phyloP scores from a whole-genome alignment of 2,797 vertebrate genomes.

The Hemibagrus guttatus region DNA sequence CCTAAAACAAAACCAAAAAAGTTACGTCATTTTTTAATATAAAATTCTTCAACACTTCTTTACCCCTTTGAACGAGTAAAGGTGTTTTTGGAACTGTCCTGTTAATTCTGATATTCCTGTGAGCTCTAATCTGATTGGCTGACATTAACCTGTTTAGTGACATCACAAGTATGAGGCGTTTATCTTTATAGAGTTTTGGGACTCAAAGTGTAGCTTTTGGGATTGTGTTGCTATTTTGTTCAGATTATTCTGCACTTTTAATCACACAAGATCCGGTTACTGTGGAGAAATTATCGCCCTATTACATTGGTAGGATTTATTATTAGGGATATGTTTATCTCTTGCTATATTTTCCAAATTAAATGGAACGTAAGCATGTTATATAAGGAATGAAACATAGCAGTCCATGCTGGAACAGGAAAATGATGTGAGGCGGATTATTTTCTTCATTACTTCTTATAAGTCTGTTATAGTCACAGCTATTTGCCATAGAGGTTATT shows the following conservation, averaged over 20 bases:
- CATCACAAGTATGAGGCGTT: neutral
- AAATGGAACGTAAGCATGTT: neutral
- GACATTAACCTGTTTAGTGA: neutral
- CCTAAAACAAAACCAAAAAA: too few relatives aligned
- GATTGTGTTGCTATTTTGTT: too few relatives aligned
- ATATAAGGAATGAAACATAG: neutral
- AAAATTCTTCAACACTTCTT: too few relatives aligned
- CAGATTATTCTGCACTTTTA: neutral
- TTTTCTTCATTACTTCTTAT: neutral
- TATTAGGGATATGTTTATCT: neutral
- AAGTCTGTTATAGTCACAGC: neutral
- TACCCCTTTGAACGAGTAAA: too few relatives aligned
- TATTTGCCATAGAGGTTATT: neutral
- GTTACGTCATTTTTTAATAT: too few relatives aligned
- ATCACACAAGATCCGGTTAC: neutral
- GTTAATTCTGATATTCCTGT: too few relatives aligned
- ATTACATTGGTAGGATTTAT: neutral
- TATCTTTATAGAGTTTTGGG: neutral
- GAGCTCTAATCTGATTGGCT: neutral
- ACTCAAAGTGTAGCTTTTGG: neutral
- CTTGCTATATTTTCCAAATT: neutral
- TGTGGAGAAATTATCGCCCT: neutral
- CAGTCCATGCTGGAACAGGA: neutral
- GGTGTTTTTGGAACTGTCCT: too few relatives aligned
- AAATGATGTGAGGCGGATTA: neutral